Evolutionary conservation across 2,797 vertebrate species (phyloP), one percentile per base, ranked within the genome.

Genomic region (Argyrosomus regius): DNA sequence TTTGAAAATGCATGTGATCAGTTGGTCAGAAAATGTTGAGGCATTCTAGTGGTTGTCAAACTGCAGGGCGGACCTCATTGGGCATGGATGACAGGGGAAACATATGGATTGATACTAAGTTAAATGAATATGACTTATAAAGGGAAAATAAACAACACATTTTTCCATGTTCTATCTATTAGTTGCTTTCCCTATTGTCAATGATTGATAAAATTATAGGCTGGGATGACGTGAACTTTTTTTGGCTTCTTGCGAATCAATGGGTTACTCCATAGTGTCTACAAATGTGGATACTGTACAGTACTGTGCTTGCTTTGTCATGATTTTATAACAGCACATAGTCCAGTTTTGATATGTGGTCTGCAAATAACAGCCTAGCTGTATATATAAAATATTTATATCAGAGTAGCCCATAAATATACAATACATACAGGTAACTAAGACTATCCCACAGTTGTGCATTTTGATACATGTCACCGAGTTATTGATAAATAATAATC

Each of bases 381-480:
- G 54, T 28, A 68, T 31, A 54, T 49, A 28, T 24, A 11, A 45
- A 74, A 81, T 83, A 79, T 60, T 67, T 43, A 83, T 65, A 31
- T 31, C 24, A 66, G 5, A 62, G 39, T 5, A 50, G 20, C 16
- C 10, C 59, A 83, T 74, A 63, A 61, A 78, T 80, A 80, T 31
- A 26, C 13, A 22, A 39, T 49, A 28, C 4, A 41, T 46, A 59
- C 41, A 63, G 59, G 41, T 26, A 13, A 52, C 12, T n/a, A 26
- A 31, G 45, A 62, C 45, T 6, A 16, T 28, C 13, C 48, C 5
- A 48, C 57, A 31, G 61, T 39, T 14, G 18, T 11, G 13, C 9
- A 78, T 41, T 39, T 43, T 67, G 28, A 60, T 13, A 24, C 22
- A 45, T 9, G 5, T 52, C 54, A 57, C 16, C 11, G 7, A 26